phyloP scores from a whole-genome alignment of 1,140 invertebrate species.

The Trichogramma pretiosum region DNA sequence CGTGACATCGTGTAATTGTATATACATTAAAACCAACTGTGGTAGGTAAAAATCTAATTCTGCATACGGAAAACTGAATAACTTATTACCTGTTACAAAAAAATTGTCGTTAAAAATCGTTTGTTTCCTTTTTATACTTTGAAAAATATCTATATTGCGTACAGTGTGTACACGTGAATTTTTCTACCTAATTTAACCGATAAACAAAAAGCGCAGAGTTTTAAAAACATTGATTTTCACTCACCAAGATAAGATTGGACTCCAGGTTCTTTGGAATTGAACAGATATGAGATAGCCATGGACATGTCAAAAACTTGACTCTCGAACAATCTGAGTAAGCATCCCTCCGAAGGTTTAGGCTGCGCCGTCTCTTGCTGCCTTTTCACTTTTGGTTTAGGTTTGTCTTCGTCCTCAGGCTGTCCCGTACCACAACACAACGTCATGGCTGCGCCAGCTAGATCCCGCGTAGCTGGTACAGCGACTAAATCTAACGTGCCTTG shows the following conservation, averaged over 20 bases:
- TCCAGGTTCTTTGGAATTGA: slow-evolving; percentile 96
- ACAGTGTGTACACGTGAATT: neutral
- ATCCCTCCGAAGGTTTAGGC: slow-evolving; percentile 40
- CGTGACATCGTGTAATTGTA: slow-evolving; percentile 93
- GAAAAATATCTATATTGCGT: neutral
- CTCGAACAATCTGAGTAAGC: slow-evolving; percentile 86
- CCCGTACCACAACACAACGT: slow-evolving; percentile 40
- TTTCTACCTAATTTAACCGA: neutral
- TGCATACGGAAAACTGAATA: slow-evolving; percentile 86
- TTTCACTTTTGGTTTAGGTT: slow-evolving; percentile 28
- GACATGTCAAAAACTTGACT: slow-evolving; percentile 96
- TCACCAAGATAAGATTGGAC: slow-evolving; percentile 89
- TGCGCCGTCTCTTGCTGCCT: slow-evolving; percentile 39
- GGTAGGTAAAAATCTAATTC: slow-evolving; percentile 98
- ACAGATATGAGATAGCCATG: slow-evolving; percentile 95
- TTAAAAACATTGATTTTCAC: no score
- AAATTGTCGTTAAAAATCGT: neutral
- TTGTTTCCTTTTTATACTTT: neutral
- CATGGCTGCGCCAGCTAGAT: slow-evolving; percentile 39
- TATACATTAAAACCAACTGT: slow-evolving; percentile 95
- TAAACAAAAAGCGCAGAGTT: neutral
- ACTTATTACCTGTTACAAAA: slow-evolving; percentile 67
- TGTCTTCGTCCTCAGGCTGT: slow-evolving; percentile 25
- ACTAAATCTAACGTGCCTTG: slow-evolving; percentile 5
- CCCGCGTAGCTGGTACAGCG: slow-evolving; percentile 20